Evolutionary conservation across 1,140 invertebrate genomes (phyloP).

Genomic region (Tachypleus tridentatus): DNA sequence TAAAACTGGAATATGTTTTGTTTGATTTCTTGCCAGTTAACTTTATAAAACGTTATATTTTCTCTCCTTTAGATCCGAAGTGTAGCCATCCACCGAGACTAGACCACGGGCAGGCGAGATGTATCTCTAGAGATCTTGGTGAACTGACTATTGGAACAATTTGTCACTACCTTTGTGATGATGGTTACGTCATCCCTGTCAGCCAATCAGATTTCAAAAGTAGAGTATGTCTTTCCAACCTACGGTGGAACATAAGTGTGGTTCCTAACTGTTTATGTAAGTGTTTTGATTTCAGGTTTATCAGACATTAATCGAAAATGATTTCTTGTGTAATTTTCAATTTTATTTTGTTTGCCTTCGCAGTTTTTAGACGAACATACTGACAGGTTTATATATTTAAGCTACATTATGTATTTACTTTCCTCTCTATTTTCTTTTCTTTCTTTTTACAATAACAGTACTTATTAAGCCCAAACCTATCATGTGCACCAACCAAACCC

Average conservation of each 20-base stretch:
- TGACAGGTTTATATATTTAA: background rate
- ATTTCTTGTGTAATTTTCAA: no score
- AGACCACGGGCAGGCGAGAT: no score
- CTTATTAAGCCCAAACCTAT: constrained; percentile 5
- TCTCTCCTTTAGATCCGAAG: no score
- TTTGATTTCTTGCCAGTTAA: no score
- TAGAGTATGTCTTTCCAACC: constrained; percentile 4
- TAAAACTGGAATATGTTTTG: no score
- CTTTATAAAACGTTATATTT: no score
- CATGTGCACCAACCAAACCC: constrained; percentile 2
- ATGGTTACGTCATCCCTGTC: constrained; percentile 8
- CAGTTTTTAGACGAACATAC: no score
- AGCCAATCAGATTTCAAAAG: background rate
- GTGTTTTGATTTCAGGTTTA: constrained; percentile 4
- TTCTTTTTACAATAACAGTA: constrained; percentile 7
- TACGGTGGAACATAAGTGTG: constrained; percentile 4
- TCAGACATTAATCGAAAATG: no score
- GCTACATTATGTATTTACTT: background rate
- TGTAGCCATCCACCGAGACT: no score
- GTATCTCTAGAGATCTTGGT: no score
- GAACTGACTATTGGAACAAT: no score
- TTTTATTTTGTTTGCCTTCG: no score
- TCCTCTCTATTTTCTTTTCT: background rate
- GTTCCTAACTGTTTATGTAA: constrained; percentile 13
- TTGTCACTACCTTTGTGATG: constrained; percentile 13